These are phyloP conservation scores for Silurus glanis DNA, from an alignment of 2,113 vertebrate species.

Conservation along the genomic window DNA sequence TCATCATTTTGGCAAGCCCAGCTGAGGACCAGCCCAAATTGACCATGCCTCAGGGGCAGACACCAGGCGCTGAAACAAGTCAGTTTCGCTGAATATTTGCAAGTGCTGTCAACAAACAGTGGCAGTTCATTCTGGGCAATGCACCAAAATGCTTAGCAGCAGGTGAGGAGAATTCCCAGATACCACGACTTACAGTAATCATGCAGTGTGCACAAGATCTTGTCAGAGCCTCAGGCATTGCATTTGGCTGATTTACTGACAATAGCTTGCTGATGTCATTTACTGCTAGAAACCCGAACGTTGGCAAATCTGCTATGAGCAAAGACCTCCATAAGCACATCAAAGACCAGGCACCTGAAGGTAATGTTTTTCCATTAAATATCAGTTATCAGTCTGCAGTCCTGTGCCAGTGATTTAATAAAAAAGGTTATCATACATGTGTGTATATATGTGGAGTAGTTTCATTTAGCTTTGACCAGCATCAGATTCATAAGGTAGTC, in stretches of 20 bases:
- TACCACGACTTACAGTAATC: conserved; percentile 24
- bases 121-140: conserved; percentile 17
- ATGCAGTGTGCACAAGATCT: neutral
- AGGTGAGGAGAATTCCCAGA: conserved; percentile 25
- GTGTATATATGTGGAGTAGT: too few species aligned
- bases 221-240: conserved; percentile 6
- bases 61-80: conserved; percentile 34
- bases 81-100: conserved; percentile 41
- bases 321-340: neutral
- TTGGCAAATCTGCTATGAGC: neutral
- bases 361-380: neutral
- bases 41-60: conserved; percentile 42
- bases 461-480: too few species aligned
- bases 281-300: neutral
- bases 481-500: too few species aligned
- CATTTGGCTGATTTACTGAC: neutral
- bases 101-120: conserved; percentile 42
- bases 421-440: too few species aligned
- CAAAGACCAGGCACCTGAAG: neutral
- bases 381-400: neutral
- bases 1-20: conserved; percentile 46
- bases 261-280: neutral
- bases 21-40: conserved; percentile 47
- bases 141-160: conserved; percentile 30
- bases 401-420: neutral